Base-by-base conservation (phyloP, 1,140 invertebrate species). In the Armadillidium nasatum region DNA sequence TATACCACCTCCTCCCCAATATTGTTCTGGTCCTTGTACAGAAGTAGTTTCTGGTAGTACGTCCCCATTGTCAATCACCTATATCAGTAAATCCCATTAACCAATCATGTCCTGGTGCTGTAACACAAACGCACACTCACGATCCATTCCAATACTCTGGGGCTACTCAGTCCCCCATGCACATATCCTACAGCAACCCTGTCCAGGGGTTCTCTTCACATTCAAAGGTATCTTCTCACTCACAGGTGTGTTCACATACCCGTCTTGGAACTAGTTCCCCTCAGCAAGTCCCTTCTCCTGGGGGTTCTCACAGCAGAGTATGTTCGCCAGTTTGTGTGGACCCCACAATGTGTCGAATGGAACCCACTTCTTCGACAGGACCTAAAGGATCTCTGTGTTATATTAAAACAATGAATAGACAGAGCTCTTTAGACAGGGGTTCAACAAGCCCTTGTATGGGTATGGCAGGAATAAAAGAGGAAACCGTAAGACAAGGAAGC, bases 1-100 rank as follows among this genome's bases (percentile, higher is more conserved):
- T 74, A 80, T 80, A 50, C 79, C 79, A 1, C 79, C 79, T 54
- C 79, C 79, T 45, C 79, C 79, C 11, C 79, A 80, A 72, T 80
- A 80, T 54, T 80, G 79, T 74, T 78, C 79, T 9, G 75, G 75
- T 43, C 75, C 79, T 19, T 80, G 79, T 46, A 74, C 71, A 54
- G 79, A 80, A 66, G 50, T 78, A 13, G 73, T 76, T 6, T 74
- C 79, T 19, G 78, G 79, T 76, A 80, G 44, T 73, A 69, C 54
- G 68, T 80, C 19, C 76, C 71, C 79, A 80, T 76, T 76, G 75
- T 7, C 44, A 69, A 11, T 44, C 70, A 33, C 13, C 73, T 21
- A 44, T 19, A n/a, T 21, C 76, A 70, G 50, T 60, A 60, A 19
- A 15, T 19, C 50, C 50, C 50, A 60, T 1, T 7, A 60, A 19